A percentile compares a stretch with the other conserved stretches of the same genome.
Evolutionary conservation across 2,113 vertebrate genomes (phyloP).

Genomic region (Lepisosteus oculatus): DNA sequence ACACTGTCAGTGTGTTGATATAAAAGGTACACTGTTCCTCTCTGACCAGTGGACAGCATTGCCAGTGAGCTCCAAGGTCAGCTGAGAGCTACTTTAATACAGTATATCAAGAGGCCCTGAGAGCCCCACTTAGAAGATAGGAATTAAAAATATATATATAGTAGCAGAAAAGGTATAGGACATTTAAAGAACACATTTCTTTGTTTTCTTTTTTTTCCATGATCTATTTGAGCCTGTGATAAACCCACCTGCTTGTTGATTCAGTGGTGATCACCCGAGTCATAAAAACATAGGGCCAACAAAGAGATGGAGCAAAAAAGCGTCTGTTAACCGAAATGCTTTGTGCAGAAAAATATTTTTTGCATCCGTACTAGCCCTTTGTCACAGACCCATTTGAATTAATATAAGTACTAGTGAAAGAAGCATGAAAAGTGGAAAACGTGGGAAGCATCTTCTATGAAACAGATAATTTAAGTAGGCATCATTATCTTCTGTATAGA

Average conservation of each 20-base stretch:
- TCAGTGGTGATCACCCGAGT: no score
- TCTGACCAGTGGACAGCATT: conserved; percentile 8
- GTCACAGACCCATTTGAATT: no score
- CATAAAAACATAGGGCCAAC: no score
- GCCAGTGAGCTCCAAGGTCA: not conserved
- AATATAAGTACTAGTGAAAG: no score
- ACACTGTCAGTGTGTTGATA: conserved; percentile 31
- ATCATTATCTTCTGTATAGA: no score
- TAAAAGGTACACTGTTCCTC: conserved; percentile 25
- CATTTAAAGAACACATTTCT: conserved; percentile 33
- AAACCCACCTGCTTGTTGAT: no score
- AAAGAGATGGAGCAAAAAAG: no score
- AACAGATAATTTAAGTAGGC: no score
- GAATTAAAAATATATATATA: conserved; percentile 49
- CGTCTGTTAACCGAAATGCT: not conserved
- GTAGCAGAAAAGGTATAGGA: conserved; percentile 53
- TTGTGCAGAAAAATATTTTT: no score
- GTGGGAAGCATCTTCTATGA: not conserved
- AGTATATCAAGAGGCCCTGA: conserved; percentile 33
- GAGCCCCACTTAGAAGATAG: conserved; percentile 50
- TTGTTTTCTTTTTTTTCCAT: conserved; percentile 34
- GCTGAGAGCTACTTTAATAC: not conserved
- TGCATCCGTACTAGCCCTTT: no score
- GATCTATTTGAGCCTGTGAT: no score
- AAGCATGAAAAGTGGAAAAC: not conserved